Evolutionary conservation across 2,888 invertebrate genomes (phyloP).

Genomic region (Lampropteryx suffumata): DNA sequence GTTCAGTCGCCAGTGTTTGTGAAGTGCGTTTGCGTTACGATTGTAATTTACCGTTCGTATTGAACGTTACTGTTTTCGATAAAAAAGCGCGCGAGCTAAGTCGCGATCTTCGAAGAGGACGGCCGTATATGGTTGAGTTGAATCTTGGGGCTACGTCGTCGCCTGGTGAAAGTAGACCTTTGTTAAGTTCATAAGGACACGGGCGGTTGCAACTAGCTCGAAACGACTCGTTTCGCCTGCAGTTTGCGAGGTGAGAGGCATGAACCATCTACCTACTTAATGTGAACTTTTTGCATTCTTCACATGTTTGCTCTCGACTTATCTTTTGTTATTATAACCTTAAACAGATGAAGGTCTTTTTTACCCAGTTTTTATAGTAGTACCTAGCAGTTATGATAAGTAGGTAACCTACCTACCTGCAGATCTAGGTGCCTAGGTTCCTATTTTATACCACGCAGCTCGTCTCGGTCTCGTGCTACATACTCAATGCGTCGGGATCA

Average conservation of each 20-base stretch:
- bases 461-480: conserved; percentile 13
- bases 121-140: conserved; percentile 71
- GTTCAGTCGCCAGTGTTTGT: conserved; percentile 59
- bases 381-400: not conserved
- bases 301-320: too few relatives aligned
- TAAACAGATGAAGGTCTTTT: too few relatives aligned
- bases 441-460: conserved; percentile 9
- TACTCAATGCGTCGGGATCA: conserved; percentile 16
- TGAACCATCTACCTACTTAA: conserved; percentile 17
- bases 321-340: too few relatives aligned
- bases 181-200: conserved; percentile 80
- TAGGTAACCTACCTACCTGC: not conserved
- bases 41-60: conserved; percentile 73
- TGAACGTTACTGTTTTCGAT: conserved; percentile 78
- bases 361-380: too few relatives aligned
- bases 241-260: conserved; percentile 74
- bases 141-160: conserved; percentile 65
- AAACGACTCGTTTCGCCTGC: conserved; percentile 71
- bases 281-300: not conserved
- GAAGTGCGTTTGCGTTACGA: conserved; percentile 67
- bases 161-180: conserved; percentile 80
- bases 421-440: not conserved
- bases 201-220: conserved; percentile 68
- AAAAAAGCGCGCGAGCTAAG: conserved; percentile 69
- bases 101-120: conserved; percentile 70